These are phyloP conservation scores for Ctenicera cuprea DNA, from an alignment of 2,888 invertebrate species.

Conservation along the genomic window DNA sequence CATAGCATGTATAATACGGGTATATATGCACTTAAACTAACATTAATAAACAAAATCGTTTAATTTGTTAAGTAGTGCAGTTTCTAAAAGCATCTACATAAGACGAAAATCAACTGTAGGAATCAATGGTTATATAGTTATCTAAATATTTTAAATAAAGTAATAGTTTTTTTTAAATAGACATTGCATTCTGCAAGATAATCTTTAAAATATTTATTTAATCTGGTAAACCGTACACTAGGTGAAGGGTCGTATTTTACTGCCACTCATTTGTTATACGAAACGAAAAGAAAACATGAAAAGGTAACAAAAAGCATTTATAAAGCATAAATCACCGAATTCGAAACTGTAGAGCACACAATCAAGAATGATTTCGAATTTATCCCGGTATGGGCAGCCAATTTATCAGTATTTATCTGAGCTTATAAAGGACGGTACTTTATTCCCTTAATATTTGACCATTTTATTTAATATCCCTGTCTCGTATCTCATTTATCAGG, in stretches of 20 bases:
- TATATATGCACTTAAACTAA: no score
- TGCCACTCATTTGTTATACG: neutral
- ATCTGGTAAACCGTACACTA: conserved; percentile 15
- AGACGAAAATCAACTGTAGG: no score
- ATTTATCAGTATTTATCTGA: conserved; percentile 52
- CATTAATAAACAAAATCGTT: no score
- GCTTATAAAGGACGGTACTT: conserved; percentile 45
- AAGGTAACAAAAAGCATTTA: conserved; percentile 39
- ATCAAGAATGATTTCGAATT: conserved; percentile 43
- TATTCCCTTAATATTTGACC: conserved; percentile 51
- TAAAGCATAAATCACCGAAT: conserved; percentile 38
- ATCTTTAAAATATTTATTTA: conserved; percentile 19
- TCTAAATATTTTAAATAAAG: no score
- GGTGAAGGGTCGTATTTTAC: neutral
- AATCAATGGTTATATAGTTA: no score
- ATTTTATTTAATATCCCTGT: conserved; percentile 53
- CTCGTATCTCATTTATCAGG: conserved; percentile 52
- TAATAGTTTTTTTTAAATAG: no score
- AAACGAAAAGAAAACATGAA: conserved; percentile 32
- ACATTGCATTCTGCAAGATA: neutral
- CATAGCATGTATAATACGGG: no score
- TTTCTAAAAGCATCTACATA: no score
- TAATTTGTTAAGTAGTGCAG: no score
- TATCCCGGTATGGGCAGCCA: conserved; percentile 37
- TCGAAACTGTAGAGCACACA: conserved; percentile 12